phyloP scores from a whole-genome alignment of 1,140 invertebrate genomes.

The Papilio xuthus region DNA sequence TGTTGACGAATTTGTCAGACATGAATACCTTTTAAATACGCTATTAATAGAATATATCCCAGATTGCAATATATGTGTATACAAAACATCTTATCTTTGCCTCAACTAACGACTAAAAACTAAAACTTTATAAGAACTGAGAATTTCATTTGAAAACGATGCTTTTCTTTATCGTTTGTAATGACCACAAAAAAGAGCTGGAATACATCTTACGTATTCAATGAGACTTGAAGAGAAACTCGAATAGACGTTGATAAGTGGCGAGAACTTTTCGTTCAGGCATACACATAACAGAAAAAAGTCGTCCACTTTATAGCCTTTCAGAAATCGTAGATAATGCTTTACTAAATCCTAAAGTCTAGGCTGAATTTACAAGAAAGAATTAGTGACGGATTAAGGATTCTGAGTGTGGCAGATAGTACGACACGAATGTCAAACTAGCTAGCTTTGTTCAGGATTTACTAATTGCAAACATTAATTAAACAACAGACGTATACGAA shows the following conservation, averaged over 20 bases:
- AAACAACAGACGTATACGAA: neutral
- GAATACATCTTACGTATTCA: neutral
- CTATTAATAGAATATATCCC: neutral
- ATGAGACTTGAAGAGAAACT: constrained; percentile 10
- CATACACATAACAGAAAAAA: neutral
- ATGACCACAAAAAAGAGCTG: neutral
- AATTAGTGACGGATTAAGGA: neutral
- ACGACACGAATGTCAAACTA: neutral
- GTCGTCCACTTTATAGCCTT: neutral
- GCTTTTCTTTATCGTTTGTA: neutral
- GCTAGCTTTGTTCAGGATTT: neutral
- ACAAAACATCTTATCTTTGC: too few species aligned
- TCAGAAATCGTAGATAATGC: neutral
- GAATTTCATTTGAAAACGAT: neutral
- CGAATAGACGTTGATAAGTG: neutral
- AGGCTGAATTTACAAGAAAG: too few species aligned
- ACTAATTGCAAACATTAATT: neutral
- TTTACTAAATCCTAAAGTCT: too few species aligned
- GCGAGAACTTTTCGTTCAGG: neutral
- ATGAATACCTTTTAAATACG: neutral
- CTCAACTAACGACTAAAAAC: neutral
- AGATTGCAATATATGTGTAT: neutral
- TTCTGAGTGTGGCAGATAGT: neutral
- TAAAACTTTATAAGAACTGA: neutral
- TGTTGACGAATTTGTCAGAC: too few species aligned